Evolutionary conservation across 2,888 invertebrate genomes (phyloP).

Genomic region (Seladonia tumulorum): DNA sequence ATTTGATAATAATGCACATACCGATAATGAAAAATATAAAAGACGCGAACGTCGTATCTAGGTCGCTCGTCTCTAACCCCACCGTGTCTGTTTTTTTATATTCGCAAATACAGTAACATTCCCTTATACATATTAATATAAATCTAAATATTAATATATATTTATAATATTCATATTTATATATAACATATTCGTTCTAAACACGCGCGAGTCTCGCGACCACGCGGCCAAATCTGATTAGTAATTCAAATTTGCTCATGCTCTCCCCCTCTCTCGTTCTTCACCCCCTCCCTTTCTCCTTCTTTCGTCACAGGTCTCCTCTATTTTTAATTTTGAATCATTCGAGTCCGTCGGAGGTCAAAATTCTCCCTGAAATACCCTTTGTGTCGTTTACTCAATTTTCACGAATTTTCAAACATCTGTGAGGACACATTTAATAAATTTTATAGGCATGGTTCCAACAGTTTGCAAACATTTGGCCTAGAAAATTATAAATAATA

Average conservation of each 20-base stretch:
- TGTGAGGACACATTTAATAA: no score
- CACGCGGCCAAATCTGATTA: slow-evolving; percentile 47
- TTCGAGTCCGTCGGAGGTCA: background rate
- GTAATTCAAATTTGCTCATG: slow-evolving; percentile 28
- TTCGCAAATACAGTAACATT: slow-evolving; percentile 73
- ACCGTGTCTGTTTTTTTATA: slow-evolving; percentile 32
- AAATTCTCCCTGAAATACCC: background rate
- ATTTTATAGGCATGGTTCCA: no score
- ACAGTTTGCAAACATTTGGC: no score
- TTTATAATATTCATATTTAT: slow-evolving; percentile 74
- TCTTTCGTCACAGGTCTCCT: background rate
- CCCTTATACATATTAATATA: slow-evolving; percentile 73
- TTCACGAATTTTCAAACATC: background rate
- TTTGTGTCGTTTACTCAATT: background rate
- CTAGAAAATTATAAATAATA: background rate
- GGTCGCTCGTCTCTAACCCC: slow-evolving; percentile 58
- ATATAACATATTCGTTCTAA: slow-evolving; percentile 73
- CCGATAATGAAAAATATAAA: slow-evolving; percentile 48
- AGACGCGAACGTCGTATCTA: slow-evolving; percentile 45
- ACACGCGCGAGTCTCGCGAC: slow-evolving; percentile 36
- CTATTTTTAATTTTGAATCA: background rate
- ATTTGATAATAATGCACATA: slow-evolving; percentile 55
- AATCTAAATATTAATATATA: slow-evolving; percentile 72
- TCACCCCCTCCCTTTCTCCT: slow-evolving; percentile 3
- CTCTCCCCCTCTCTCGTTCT: background rate